Conservation (phyloP, 2,113 vertebrate species). For the Psophia crepitans region DNA sequence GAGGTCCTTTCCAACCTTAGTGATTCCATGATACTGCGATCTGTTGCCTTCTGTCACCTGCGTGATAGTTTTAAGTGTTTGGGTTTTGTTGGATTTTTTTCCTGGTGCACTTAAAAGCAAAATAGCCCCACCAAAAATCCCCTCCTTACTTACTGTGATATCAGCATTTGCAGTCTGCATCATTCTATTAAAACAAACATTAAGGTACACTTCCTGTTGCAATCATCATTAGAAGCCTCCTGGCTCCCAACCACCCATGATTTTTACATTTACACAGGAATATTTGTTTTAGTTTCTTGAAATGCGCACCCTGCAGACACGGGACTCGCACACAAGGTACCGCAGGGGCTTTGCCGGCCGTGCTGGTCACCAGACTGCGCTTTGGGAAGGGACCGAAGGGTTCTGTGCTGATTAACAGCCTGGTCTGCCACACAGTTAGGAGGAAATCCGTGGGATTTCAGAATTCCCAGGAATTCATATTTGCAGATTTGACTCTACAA, state of each 20-base stretch:
- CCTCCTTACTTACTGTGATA: neutral
- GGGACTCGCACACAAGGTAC: neutral
- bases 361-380: neutral
- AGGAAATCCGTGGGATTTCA: neutral
- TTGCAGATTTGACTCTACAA: neutral
- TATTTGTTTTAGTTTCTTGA: neutral
- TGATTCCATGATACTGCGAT: no score
- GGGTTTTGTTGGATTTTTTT: no score
- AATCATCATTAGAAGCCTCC: neutral
- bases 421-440: fast-evolving
- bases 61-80: neutral
- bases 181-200: neutral
- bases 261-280: neutral
- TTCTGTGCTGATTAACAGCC: neutral
- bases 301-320: neutral
- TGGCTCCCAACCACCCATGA: neutral
- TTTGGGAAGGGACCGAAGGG: neutral
- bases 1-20: no score
- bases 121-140: neutral
- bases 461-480: neutral
- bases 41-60: neutral
- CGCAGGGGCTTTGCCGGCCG: neutral
- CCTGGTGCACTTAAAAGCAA: neutral
- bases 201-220: neutral
- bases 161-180: neutral